Base-by-base conservation (phyloP, 1,140 invertebrate genomes). In the Rhizoglyphus robini region DNA sequence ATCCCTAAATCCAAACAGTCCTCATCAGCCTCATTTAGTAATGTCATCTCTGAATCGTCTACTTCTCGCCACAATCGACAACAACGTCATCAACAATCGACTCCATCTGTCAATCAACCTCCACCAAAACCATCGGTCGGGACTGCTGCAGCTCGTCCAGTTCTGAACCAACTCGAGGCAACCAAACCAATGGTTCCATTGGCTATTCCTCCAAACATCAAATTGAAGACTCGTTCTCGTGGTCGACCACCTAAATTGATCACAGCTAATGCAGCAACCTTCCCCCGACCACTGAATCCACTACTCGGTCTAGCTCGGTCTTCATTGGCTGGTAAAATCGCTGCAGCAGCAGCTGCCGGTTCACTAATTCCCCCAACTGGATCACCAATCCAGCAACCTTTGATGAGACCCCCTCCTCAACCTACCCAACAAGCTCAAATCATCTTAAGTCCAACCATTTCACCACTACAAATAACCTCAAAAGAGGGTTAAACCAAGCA, bases 281-380 rank as follows among this genome's bases (percentile, higher is more conserved):
- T 29, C 29, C 51, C 51, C 5, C 5, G 51, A 20, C 51, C 51
- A 34, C 5, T 31, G 15, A 60, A 54, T 54, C 51, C 15, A 34
- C n/a, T 54, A 30, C 29, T 54, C 23, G 51, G 51, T 8, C 95
- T 54, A 8, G 51, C 51, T 8, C 8, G 51, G 23, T 27, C 23
- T 8, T 8, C 51, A 20, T 32, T 54, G 23, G 51, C 51, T 8
- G 51, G 8, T 15, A 54, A 54, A 23, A 23, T 54, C 15, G 51
- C 51, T 8, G 31, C 23, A 5, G 51, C 51, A 23, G 51, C 51
- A 11, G n/a, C n/a, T n/a, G 51, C 51, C 31, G 23, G 20, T 32
- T 25, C 8, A 11, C 23, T 23, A 27, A 32, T 8, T 54, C 23
- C n/a, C n/a, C n/a, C 41, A n/a, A n/a, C n/a, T n/a, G n/a, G n/a